Conservation (phyloP, 2,888 invertebrate species). For the Keiferia lycopersicella region DNA sequence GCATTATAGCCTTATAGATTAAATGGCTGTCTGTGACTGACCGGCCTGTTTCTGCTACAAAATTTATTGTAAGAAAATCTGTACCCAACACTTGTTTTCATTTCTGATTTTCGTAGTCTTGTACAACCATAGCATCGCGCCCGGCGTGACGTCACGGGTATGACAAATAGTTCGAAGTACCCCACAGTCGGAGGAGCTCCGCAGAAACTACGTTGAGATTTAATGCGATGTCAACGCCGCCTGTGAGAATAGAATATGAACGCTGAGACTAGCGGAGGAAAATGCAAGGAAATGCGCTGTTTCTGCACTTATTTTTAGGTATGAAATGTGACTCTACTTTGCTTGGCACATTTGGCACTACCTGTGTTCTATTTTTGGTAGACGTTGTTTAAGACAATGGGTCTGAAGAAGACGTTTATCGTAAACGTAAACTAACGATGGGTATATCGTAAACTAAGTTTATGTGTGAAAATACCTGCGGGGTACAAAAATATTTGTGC, state of each 20-base stretch:
- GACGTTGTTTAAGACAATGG: slow-evolving; percentile 5
- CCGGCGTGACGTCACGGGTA: slow-evolving; percentile 36
- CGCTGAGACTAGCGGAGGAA: slow-evolving; percentile 16
- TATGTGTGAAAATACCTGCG: neutral
- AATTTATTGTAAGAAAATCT: neutral
- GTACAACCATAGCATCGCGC: slow-evolving; percentile 34
- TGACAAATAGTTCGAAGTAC: slow-evolving; percentile 61
- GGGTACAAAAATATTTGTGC: too few species aligned
- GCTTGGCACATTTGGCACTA: slow-evolving; percentile 6
- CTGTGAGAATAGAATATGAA: slow-evolving; percentile 21
- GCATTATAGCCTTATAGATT: too few species aligned
- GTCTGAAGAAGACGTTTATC: neutral
- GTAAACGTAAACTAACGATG: too few species aligned
- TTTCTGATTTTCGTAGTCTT: slow-evolving; percentile 39
- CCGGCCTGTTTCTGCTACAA: too few species aligned
- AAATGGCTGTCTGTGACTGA: too few species aligned
- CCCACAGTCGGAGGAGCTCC: slow-evolving; percentile 38
- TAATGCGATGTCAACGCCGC: slow-evolving; percentile 14
- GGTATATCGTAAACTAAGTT: neutral
- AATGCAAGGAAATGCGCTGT: slow-evolving; percentile 11
- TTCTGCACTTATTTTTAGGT: slow-evolving; percentile 16
- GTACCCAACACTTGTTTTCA: slow-evolving; percentile 60
- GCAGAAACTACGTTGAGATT: slow-evolving; percentile 20
- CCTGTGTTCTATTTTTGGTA: slow-evolving; percentile 17
- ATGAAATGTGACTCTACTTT: slow-evolving; percentile 13